Base-by-base conservation (phyloP, 2,888 invertebrate species). In the Nebria brevicollis region DNA sequence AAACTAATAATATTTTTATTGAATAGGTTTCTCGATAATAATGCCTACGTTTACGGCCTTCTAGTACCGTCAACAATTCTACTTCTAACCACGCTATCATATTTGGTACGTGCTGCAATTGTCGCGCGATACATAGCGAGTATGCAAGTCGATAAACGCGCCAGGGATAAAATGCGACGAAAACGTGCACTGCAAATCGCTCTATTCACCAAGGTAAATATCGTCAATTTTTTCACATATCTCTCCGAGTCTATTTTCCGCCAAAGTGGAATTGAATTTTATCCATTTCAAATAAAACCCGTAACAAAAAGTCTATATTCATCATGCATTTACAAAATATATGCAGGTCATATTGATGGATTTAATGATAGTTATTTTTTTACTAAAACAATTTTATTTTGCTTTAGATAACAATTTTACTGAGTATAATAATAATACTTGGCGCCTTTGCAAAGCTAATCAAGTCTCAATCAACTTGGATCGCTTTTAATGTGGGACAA, bases 121-220 rank as follows among this genome's bases (percentile, higher is more conserved):
- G 90, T 92, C 11, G 91, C 93, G 13, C 90, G 92, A 84, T 91
- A 92, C 86, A 91, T 92, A 66, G 91, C 91, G 86, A 91, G 91
- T 84, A 91, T 92, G 90, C 92, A 92, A 85, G 87, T 92, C 82
- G 92, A 92, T 84, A 89, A 91, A 82, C 90, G 91, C 85, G 90
- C 91, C 70, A 90, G 92, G 70, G 91, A 92, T 85, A 92, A 92
- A 87, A 91, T 93, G 91, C 90, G 91, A 77, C 89, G 91, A 83
- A 90, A 92, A 84, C 89, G 92, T 83, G 89, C 91, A 64, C 87
- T 93, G 82, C 93, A 93, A 86, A 89, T 93, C 84, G 89, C 91
- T 82, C 90, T 93, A 25, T 93, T 93, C 86, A 89, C 91, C 20
- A 92, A 92, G 88, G 92, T 92, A 85, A 88, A 89, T 83, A 26